Evolutionary conservation across 2,797 vertebrate genomes (phyloP), one percentile per base, ranked within the genome.

Genomic region (Vultur gryphus): DNA sequence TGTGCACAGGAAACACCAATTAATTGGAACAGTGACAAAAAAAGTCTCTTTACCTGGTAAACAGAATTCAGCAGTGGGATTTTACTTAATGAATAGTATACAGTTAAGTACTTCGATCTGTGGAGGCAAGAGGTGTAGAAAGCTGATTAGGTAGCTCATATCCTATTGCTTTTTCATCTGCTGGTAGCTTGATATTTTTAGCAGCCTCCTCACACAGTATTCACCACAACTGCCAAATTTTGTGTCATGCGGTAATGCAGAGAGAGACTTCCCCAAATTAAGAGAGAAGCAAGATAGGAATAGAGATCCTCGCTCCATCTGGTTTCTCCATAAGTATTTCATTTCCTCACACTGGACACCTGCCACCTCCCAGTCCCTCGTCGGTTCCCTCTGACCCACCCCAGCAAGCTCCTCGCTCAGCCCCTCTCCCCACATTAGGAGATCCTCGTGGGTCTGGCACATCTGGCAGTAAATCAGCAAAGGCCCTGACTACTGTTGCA

Each of bases 11-110:
- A 93, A 97, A 76, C 70, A 82, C 82, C 26, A 2, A 95, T 94
- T 96, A 95, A 91, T 89, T 93, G 82, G 82, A 96, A 73, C 13
- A 48, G 69, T 71, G 87, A 84, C 91, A 82, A 77, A 92, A 79
- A 29, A 49, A 11, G 11, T 35, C 43, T 89, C 49, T 93, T 80
- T 79, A 79, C 54, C 87, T 79, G 79, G 92, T 96, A 96, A 96
- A 97, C 79, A 92, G 93, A 81, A 94, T 93, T 91, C 62, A 84
- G 66, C 62, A 70, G 41, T 86, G 55, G 72, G 77, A 76, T 94
- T 95, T 96, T 88, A 92, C 55, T 91, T 93, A 90, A 94, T 92
- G 81, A 94, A 49, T 70, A 73, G 66, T 46, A 76, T 67, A 78
- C 35, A 66, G 51, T 78, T 90, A 86, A 92, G 70, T 66, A 79